Conservation (phyloP, 2,888 invertebrate species). For the Bursaphelenchus okinawaensis region DNA sequence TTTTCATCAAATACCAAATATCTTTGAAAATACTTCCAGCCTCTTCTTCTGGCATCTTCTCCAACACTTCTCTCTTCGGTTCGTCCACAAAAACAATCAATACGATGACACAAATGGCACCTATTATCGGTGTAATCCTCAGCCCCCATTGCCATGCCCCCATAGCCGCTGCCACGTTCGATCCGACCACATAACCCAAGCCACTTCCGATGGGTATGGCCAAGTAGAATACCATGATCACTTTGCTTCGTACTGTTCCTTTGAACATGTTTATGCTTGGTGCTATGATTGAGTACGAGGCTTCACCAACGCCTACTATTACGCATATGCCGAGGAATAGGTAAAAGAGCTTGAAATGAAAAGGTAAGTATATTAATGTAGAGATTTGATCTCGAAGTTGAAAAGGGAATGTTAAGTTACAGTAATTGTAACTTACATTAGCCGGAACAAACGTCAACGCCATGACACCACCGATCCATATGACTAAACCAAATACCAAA, state of each 20-base stretch:
- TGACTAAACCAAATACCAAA: constrained; percentile 82
- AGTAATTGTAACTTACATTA: not conserved
- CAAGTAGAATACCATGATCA: constrained; percentile 95
- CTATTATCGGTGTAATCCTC: constrained; percentile 78
- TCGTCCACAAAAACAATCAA: constrained; percentile 43
- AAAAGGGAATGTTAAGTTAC: too few species aligned
- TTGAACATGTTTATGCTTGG: constrained; percentile 94
- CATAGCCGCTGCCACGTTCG: constrained; percentile 60
- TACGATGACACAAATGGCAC: constrained; percentile 38
- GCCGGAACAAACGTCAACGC: constrained; percentile 17
- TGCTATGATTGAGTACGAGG: constrained; percentile 96
- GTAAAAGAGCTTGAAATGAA: constrained; percentile 66
- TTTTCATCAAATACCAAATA: constrained; percentile 29
- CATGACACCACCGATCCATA: constrained; percentile 92
- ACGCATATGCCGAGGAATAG: constrained; percentile 78
- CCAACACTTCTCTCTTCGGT: constrained; percentile 44
- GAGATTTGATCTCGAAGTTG: too few species aligned
- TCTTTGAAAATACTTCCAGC: constrained; percentile 37
- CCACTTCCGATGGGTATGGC: constrained; percentile 87
- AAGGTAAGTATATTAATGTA: too few species aligned
- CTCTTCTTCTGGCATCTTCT: constrained; percentile 37
- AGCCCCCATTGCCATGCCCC: constrained; percentile 84
- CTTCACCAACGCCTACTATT: constrained; percentile 90
- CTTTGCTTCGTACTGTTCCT: constrained; percentile 77
- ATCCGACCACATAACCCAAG: constrained; percentile 87